phyloP scores from a whole-genome alignment of 2,797 vertebrate genomes.

The Myripristis jacobus region DNA sequence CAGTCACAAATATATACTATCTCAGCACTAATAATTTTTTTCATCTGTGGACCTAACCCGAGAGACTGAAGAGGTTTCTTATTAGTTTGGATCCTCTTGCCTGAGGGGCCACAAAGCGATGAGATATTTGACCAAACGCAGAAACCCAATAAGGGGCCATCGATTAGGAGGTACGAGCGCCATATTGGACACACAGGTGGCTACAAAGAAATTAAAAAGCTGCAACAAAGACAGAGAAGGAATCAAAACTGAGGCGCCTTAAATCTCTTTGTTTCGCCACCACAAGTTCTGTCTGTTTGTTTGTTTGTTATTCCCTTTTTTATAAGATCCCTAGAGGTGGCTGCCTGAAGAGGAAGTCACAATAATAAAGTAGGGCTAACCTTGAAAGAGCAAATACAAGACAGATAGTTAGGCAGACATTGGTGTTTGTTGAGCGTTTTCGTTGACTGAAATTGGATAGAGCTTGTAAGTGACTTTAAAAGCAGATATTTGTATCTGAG shows the following conservation, averaged over 20 bases:
- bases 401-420: conserved; percentile 10
- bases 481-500: background rate
- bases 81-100: conserved; percentile 84
- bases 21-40: conserved; percentile 76
- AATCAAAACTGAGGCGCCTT: conserved; percentile 61
- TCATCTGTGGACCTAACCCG: conserved; percentile 74
- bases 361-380: conserved; percentile 8
- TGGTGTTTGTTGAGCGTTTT: background rate
- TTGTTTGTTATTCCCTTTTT: no score
- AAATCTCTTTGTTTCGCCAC: conserved; percentile 56
- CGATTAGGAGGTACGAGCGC: conserved; percentile 80
- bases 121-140: conserved; percentile 84
- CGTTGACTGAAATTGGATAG: conserved; percentile 1
- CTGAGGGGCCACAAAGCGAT: conserved; percentile 76
- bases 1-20: conserved; percentile 70
- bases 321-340: conserved; percentile 21
- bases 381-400: conserved; percentile 17
- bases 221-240: conserved; percentile 68
- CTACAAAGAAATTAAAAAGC: conserved; percentile 83
- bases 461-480: background rate
- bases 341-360: conserved; percentile 38
- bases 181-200: conserved; percentile 83
- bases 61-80: conserved; percentile 81
- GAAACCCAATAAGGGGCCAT: conserved; percentile 86
- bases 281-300: conserved; percentile 50